Evolutionary conservation across 2,888 invertebrate genomes (phyloP).

Genomic region (Campoplex capitator): DNA sequence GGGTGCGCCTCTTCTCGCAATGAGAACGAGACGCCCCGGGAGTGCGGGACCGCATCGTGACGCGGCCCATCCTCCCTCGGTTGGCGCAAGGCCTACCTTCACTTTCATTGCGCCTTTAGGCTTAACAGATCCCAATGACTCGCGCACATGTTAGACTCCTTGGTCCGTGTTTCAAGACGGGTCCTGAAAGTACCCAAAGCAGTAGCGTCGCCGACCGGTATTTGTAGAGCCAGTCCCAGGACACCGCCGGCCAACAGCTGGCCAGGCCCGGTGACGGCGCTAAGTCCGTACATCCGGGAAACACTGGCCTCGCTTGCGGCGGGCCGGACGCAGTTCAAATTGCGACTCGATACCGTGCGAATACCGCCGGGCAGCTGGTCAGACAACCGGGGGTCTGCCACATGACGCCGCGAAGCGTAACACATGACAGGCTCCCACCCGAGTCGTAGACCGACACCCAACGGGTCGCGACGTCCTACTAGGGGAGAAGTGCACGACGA

Average conservation of each 20-base stretch:
- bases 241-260: slow-evolving; percentile 74
- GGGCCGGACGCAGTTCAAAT: too few relatives aligned
- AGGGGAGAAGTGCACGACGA: too few relatives aligned
- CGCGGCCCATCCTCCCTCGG: slow-evolving; percentile 85
- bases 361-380: too few relatives aligned
- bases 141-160: slow-evolving; percentile 90
- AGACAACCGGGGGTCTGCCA: too few relatives aligned
- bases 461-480: too few relatives aligned
- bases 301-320: too few relatives aligned
- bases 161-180: slow-evolving; percentile 93
- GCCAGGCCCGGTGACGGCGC: slow-evolving; percentile 73
- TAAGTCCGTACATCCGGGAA: slow-evolving; percentile 72
- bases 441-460: too few relatives aligned
- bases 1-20: too few relatives aligned
- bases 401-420: too few relatives aligned
- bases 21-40: slow-evolving; percentile 86
- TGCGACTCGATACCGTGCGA: too few relatives aligned
- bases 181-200: slow-evolving; percentile 85
- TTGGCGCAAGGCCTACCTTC: slow-evolving; percentile 84
- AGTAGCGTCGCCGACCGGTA: slow-evolving; percentile 81
- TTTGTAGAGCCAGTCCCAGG: slow-evolving; percentile 75
- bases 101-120: slow-evolving; percentile 90
- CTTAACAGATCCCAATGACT: slow-evolving; percentile 88
- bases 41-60: slow-evolving; percentile 85
- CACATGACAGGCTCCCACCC: too few relatives aligned